Evolutionary conservation across 2,113 vertebrate genomes (phyloP).

Genomic region (Fregata magnificens): DNA sequence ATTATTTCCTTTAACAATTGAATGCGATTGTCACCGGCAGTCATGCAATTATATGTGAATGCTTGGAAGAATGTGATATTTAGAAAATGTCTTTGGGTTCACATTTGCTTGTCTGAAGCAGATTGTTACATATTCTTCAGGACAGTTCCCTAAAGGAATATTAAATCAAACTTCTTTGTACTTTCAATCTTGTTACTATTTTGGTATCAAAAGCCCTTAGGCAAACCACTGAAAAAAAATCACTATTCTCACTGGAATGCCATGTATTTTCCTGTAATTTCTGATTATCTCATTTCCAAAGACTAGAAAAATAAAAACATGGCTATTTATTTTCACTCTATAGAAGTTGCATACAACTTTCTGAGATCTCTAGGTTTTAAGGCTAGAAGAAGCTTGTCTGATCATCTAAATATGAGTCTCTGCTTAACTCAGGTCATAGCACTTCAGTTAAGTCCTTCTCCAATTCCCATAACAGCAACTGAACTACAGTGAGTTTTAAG

Average conservation of each 20-base stretch:
- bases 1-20: slow-evolving; percentile 5
- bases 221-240: slow-evolving; percentile 5
- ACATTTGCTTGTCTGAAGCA: slow-evolving; percentile 51
- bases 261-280: not conserved
- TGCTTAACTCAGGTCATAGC: not conserved
- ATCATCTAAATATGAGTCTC: not conserved
- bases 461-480: not conserved
- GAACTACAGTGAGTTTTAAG: not conserved
- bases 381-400: not conserved
- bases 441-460: slow-evolving; percentile 4
- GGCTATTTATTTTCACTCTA: not conserved
- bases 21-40: not conserved
- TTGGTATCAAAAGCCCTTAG: slow-evolving; percentile 16
- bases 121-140: slow-evolving; percentile 45
- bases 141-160: slow-evolving; percentile 33
- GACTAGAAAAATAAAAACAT: not conserved
- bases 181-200: slow-evolving; percentile 27
- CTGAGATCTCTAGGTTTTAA: not conserved
- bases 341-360: not conserved
- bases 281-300: not conserved
- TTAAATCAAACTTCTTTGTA: slow-evolving; percentile 33
- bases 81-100: slow-evolving; percentile 47
- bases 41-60: slow-evolving; percentile 2
- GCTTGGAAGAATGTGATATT: slow-evolving; percentile 14
- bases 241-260: not conserved